Conservation (phyloP, 1,140 invertebrate genomes). For the Rhyzopertha dominica region DNA sequence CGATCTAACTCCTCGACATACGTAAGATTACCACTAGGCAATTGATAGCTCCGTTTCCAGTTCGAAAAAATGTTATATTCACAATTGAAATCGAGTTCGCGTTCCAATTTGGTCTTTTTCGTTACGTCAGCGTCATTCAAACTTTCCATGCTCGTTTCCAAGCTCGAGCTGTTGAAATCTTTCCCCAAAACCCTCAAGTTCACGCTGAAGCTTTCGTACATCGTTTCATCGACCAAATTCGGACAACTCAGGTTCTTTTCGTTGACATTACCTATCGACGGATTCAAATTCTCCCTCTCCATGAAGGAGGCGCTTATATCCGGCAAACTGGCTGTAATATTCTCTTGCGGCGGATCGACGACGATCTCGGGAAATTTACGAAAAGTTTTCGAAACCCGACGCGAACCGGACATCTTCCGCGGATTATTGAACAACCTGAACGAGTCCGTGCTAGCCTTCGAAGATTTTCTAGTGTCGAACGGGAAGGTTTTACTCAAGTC, state of each 20-base stretch:
- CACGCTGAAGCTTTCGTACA: too few relatives aligned
- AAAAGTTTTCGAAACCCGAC: conserved; percentile 30
- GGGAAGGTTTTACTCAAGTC: too few relatives aligned
- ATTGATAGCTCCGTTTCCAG: too few relatives aligned
- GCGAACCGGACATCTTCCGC: conserved; percentile 10
- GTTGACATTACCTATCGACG: conserved; percentile 26
- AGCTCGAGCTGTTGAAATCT: too few relatives aligned
- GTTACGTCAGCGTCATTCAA: too few relatives aligned
- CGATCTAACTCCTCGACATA: too few relatives aligned
- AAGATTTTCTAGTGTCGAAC: too few relatives aligned
- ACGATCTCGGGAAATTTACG: conserved; percentile 35
- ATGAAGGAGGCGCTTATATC: conserved; percentile 14
- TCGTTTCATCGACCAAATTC: conserved; percentile 26
- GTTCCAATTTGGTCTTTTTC: too few relatives aligned
- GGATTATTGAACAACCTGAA: conserved; percentile 10
- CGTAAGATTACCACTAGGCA: too few relatives aligned
- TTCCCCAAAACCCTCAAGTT: too few relatives aligned
- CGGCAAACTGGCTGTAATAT: conserved; percentile 32
- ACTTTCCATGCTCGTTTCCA: not conserved
- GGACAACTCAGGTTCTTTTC: conserved; percentile 34
- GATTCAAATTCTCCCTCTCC: conserved; percentile 10
- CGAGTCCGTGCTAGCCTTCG: conserved; percentile 7
- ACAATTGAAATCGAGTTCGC: too few relatives aligned
- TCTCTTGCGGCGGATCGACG: conserved; percentile 32
- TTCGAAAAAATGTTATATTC: too few relatives aligned